These are phyloP conservation scores for Hydropotes inermis DNA, from an alignment of 2,113 vertebrate genomes.

Conservation along the genomic window DNA sequence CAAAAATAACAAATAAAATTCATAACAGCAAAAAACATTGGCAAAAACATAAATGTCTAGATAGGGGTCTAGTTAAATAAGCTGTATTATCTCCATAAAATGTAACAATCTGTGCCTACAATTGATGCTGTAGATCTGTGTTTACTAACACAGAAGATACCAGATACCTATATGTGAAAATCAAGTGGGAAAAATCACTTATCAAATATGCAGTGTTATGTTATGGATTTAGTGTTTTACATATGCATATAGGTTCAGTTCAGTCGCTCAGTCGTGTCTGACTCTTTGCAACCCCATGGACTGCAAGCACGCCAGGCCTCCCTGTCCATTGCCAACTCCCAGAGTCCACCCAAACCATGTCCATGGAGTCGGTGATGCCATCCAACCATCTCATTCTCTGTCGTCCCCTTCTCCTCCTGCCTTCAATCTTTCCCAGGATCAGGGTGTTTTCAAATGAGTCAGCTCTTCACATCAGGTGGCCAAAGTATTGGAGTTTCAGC, in stretches of 20 bases:
- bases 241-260: background rate
- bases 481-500: background rate
- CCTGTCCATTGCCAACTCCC: background rate
- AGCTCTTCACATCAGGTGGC: background rate
- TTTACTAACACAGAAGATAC: background rate
- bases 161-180: background rate
- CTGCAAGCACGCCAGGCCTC: background rate
- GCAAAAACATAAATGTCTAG: background rate
- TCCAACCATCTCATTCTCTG: background rate
- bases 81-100: background rate
- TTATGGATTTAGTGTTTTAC: background rate
- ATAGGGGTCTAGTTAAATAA: background rate
- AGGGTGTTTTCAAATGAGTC: background rate
- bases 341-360: background rate
- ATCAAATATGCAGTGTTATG: background rate
- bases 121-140: background rate
- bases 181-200: background rate
- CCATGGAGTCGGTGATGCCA: background rate
- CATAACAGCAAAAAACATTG: background rate
- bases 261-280: accelerated
- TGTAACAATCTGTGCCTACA: background rate
- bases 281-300: background rate
- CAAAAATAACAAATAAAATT: background rate
- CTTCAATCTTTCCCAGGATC: background rate
- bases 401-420: accelerated